phyloP scores from a whole-genome alignment of 1,140 invertebrate species.

The Berghia stephanieae region DNA sequence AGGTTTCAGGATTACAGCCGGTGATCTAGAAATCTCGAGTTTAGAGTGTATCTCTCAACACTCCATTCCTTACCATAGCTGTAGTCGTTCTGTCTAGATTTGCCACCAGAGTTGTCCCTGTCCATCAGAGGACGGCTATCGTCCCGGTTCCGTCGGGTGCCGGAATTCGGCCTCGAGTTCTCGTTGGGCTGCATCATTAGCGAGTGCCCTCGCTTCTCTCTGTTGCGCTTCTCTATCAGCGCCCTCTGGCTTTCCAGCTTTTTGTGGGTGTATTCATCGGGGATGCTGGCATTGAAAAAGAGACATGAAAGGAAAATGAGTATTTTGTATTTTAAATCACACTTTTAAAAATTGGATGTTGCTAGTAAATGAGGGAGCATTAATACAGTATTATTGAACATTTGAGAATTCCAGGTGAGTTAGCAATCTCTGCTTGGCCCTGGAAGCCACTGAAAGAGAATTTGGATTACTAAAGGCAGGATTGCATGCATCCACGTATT shows the following conservation, averaged over 20 bases:
- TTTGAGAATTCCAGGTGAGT: no score
- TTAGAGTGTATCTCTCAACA: no score
- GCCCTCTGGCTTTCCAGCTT: slow-evolving; percentile 45
- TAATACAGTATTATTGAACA: no score
- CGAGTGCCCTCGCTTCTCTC: slow-evolving; percentile 36
- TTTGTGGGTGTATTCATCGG: slow-evolving; percentile 39
- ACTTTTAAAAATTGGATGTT: no score
- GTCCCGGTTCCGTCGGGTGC: slow-evolving; percentile 37
- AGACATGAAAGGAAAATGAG: background rate
- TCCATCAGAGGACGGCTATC: slow-evolving; percentile 43
- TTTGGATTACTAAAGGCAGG: no score
- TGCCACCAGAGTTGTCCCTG: slow-evolving; percentile 19
- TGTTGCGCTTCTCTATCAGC: slow-evolving; percentile 35
- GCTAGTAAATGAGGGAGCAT: no score
- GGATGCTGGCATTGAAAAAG: slow-evolving; percentile 24
- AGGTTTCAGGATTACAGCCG: no score
- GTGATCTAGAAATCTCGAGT: no score
- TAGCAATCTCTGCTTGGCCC: no score
- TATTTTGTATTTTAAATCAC: background rate
- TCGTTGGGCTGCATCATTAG: slow-evolving; percentile 44
- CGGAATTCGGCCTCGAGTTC: slow-evolving; percentile 40
- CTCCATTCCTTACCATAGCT: slow-evolving; percentile 36
- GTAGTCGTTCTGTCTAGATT: slow-evolving; percentile 28
- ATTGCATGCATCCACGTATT: no score
- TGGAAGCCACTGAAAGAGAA: no score